Evolutionary conservation across 2,888 invertebrate species (phyloP), one percentile per base, ranked within the genome.

Genomic region (Agrotis clavis): DNA sequence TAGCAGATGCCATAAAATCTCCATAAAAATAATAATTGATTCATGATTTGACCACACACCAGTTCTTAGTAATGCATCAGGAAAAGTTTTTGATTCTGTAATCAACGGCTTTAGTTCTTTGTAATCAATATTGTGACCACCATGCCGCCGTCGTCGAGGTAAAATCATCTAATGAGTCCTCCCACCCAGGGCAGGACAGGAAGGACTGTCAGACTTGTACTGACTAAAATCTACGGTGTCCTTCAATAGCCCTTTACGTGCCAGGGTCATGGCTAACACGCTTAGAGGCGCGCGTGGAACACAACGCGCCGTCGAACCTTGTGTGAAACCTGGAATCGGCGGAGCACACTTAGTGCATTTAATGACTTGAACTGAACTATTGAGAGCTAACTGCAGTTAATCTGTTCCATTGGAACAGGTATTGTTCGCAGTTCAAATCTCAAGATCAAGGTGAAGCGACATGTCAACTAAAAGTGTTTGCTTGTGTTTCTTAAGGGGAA

Each of bases 371-470:
- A 41, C 25, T 41, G 19, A 1, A 50, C 19, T 56, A 48, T 41
- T 60, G 13, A 76, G 14, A 54, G 59, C 60, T 25, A 60, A 76
- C 16, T 54, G 73, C 62, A 47, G 64, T 50, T 60, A 73, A 79
- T 47, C 21, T 50, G 56, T 73, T 64, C 13, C 35, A 35, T 65
- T 61, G 16, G 16, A 65, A 51, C 71, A 51, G 64, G 21, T 62
- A 74, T 79, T 74, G 74, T 74, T 74, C 30, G 65, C 66, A 73
- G 77, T 85, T 83, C 81, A 83, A 70, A 75, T 53, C 70, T 73
- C 86, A 84, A 86, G 86, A 84, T 84, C 86, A 84, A 86, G 84
- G 84, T 67, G 51, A 81, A 30, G 25, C 70, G 51, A 64, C 25
- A 54, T 71, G 60, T 51, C 67, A 48, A 62, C 74, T 64, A 53